phyloP scores from a whole-genome alignment of 2,113 vertebrate genomes.

The Trichechus manatus region DNA sequence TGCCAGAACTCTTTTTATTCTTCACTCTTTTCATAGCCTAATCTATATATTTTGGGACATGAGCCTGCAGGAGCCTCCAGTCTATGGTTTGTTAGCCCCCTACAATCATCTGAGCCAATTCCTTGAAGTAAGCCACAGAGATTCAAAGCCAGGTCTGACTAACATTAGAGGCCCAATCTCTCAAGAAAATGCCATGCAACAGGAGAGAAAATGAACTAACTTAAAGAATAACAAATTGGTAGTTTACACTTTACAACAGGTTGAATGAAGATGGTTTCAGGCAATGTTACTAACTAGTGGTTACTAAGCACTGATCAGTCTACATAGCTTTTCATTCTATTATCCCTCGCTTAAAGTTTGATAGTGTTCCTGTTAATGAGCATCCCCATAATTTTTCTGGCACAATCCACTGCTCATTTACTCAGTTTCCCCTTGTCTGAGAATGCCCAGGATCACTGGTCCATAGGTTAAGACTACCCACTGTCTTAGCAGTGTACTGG shows the following conservation, averaged over 20 bases:
- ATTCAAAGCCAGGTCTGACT: conserved; percentile 25
- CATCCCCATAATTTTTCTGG: neutral
- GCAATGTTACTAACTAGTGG: neutral
- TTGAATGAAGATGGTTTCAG: neutral
- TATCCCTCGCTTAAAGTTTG: neutral
- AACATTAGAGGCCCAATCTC: neutral
- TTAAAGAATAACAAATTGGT: neutral
- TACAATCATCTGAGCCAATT: neutral
- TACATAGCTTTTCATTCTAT: neutral
- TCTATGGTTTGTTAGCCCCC: neutral
- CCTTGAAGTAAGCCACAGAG: neutral
- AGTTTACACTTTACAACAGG: neutral
- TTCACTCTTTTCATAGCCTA: neutral
- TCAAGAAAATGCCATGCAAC: neutral
- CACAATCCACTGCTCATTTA: neutral
- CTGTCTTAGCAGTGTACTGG: neutral
- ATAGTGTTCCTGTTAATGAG: neutral
- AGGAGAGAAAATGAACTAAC: neutral
- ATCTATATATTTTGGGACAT: neutral
- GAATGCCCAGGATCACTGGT: neutral
- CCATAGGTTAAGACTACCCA: neutral
- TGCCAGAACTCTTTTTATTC: neutral
- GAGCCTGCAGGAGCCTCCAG: neutral
- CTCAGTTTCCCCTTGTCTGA: neutral
- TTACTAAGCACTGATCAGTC: neutral